These are phyloP conservation scores for Eumerus sabulonum DNA, from an alignment of 2,888 invertebrate species.

Conservation along the genomic window DNA sequence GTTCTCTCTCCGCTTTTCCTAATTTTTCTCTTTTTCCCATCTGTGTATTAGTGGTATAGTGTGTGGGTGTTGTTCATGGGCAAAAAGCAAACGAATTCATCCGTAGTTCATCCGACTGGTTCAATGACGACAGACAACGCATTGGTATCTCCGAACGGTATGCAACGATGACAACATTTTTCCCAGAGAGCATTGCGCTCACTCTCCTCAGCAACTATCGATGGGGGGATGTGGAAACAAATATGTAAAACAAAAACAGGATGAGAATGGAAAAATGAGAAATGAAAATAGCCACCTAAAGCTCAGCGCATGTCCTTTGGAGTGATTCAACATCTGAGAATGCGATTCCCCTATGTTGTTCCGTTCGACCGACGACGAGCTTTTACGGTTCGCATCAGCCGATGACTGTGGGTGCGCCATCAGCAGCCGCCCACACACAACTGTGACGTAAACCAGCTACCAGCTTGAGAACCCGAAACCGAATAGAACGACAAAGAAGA, in stretches of 20 bases:
- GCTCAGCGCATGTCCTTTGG: constrained; percentile 60
- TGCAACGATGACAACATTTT: constrained; percentile 64
- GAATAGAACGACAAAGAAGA: constrained; percentile 17
- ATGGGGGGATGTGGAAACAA: constrained; percentile 9
- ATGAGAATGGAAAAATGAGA: constrained; percentile 18
- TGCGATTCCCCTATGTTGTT: constrained; percentile 33
- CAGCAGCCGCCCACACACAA: constrained; percentile 79
- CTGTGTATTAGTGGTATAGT: constrained; percentile 32
- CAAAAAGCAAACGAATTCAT: constrained; percentile 59
- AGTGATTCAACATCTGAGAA: constrained; percentile 46
- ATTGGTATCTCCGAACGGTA: constrained; percentile 50
- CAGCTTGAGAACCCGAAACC: constrained; percentile 28
- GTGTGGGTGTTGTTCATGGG: constrained; percentile 60
- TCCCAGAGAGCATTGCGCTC: constrained; percentile 27
- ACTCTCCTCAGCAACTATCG: constrained; percentile 2
- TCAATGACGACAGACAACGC: constrained; percentile 61
- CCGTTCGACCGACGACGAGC: constrained; percentile 16
- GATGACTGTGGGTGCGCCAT: constrained; percentile 77
- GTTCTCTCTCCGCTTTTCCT: constrained; percentile 8
- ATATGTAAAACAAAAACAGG: constrained; percentile 9
- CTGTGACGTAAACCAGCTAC: constrained; percentile 77
- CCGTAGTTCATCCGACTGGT: constrained; percentile 46
- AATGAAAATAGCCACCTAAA: constrained; percentile 32
- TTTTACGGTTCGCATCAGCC: constrained; percentile 65
- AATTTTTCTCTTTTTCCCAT: background rate